Evolutionary conservation across 2,888 invertebrate genomes (phyloP), one percentile per base, ranked within the genome.

Genomic region (Cheilosia variabilis): DNA sequence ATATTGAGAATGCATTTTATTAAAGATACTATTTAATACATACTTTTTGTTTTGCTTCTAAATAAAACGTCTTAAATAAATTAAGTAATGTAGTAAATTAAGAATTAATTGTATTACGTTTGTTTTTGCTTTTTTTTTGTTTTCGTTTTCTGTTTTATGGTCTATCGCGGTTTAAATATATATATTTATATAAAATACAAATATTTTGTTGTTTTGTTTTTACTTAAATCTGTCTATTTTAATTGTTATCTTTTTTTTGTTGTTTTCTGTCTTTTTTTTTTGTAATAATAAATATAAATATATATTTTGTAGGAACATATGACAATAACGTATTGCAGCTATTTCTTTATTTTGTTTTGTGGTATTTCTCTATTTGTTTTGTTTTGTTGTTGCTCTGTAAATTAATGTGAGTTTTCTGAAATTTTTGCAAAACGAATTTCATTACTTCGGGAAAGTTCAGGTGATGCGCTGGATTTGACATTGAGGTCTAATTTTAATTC

Each of bases 281-380:
- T 87, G 76, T 87, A 87, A 87, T 86, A 86, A 83, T 88, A 88
- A 88, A 78, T 83, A 87, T 88, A 87, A 89, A 89, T 90, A 89
- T 90, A 89, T 90, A 90, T 90, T 90, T 91, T 91, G 91, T 92
- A 92, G 92, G 92, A 92, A 92, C 92, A 92, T 92, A 92, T 92
- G 92, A 92, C 92, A 92, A 91, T 90, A 91, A 91, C 91, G 92
- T 92, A 92, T 92, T 92, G 92, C 92, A 92, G 91, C 92, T 92
- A 91, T 92, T 91, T 89, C 87, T 87, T 88, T 88, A 86, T 76
- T 88, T 88, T 88, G 57, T 87, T 88, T 87, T 60, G 87, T 79
- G 87, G 78, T 82, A 69, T 79, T 72, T 69, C 62, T 87, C 41
- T 72, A 68, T 86, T 65, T 81, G 9, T 73, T 87, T 80, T 87